Evolutionary conservation across 2,113 vertebrate species (phyloP).

Genomic region (Oreotragus oreotragus): DNA sequence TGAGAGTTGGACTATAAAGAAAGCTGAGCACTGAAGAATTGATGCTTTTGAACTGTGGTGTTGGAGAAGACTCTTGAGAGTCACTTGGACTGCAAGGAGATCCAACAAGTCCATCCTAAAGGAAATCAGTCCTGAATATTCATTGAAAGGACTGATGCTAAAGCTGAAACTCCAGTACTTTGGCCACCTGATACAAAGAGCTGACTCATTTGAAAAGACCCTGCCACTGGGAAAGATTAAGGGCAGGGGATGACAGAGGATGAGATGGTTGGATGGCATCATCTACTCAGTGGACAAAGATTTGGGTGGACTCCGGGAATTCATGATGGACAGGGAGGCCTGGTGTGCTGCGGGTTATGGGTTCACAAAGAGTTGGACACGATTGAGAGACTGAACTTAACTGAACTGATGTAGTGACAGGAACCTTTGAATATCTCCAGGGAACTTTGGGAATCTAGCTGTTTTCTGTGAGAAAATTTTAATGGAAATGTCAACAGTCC

Average conservation of each 20-base stretch:
- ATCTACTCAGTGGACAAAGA: no score
- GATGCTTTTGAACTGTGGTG: background rate
- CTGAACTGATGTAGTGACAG: background rate
- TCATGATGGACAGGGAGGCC: background rate
- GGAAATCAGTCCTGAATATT: background rate
- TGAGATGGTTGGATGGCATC: background rate
- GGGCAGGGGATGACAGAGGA: background rate
- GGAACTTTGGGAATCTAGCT: background rate
- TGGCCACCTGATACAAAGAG: background rate
- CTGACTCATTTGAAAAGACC: background rate
- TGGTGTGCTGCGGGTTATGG: rapidly evolving
- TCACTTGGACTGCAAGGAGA: background rate
- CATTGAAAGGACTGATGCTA: background rate
- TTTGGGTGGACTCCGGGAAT: background rate
- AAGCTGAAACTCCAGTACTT: background rate
- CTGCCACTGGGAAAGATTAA: background rate
- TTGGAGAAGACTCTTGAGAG: background rate
- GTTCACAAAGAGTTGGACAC: background rate
- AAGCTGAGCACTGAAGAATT: rapidly evolving
- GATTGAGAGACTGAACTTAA: background rate
- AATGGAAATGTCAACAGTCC: background rate
- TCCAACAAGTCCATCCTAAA: background rate
- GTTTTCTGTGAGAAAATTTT: background rate
- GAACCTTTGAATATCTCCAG: background rate
- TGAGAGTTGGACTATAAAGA: background rate